These are phyloP conservation scores for Rhinoraja longicauda DNA, from an alignment of 2,797 vertebrate genomes.

Conservation along the genomic window DNA sequence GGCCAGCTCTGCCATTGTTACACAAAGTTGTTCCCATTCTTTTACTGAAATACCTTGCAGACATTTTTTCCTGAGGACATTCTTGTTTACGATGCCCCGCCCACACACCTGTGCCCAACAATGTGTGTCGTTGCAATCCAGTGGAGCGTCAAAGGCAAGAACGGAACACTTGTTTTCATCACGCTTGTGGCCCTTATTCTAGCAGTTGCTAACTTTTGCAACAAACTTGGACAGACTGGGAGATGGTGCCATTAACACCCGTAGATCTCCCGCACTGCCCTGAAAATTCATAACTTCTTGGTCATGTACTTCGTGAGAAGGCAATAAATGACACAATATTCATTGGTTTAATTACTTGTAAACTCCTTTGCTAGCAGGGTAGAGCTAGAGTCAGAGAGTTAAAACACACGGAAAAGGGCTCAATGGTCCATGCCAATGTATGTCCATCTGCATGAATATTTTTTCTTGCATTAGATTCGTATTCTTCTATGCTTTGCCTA, in stretches of 20 bases:
- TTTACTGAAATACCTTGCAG: not conserved
- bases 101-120: too few relatives aligned
- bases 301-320: not conserved
- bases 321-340: not conserved
- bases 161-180: not conserved
- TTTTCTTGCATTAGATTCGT: too few relatives aligned
- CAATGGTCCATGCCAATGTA: too few relatives aligned
- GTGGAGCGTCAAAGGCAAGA: not conserved
- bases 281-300: not conserved
- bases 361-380: not conserved
- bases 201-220: not conserved
- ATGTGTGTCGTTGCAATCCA: not conserved
- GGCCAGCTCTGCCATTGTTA: not conserved
- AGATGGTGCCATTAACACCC: not conserved
- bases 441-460: too few relatives aligned
- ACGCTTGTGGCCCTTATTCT: not conserved
- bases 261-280: not conserved
- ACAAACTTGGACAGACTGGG: not conserved
- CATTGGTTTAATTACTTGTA: not conserved
- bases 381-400: too few relatives aligned
- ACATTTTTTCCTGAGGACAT: not conserved
- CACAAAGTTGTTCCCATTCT: not conserved
- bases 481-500: too few relatives aligned
- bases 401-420: too few relatives aligned
- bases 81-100: not conserved